Evolutionary conservation across 1,140 invertebrate genomes (phyloP).

Genomic region (Neuroterus valhalla): DNA sequence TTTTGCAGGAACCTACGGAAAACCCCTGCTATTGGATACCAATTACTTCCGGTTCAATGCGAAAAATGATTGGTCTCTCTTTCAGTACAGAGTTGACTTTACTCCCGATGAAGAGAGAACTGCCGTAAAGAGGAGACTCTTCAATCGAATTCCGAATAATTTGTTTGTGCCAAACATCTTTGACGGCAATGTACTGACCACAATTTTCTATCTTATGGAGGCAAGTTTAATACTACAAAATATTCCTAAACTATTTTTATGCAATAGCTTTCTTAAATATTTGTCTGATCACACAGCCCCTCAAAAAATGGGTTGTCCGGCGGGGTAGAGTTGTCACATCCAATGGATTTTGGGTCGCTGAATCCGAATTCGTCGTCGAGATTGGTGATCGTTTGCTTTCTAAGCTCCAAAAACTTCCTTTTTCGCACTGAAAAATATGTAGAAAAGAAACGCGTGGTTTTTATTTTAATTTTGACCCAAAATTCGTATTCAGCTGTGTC

Average conservation of each 20-base stretch:
- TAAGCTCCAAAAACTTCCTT: no score
- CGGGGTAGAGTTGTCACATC: no score
- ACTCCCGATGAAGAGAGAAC: conserved; percentile 83
- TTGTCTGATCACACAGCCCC: no score
- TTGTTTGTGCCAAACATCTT: conserved; percentile 76
- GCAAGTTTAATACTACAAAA: conserved; percentile 41
- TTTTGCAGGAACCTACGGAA: conserved; percentile 76
- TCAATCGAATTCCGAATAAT: conserved; percentile 76
- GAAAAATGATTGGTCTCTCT: conserved; percentile 83
- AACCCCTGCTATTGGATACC: conserved; percentile 74
- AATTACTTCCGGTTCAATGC: conserved; percentile 86
- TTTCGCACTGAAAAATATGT: no score
- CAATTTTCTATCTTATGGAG: conserved; percentile 53
- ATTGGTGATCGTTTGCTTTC: no score
- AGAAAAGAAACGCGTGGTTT: no score
- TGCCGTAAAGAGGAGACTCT: conserved; percentile 76
- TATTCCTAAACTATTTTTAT: background rate
- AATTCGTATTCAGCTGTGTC: no score
- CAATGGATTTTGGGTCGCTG: no score
- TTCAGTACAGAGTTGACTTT: conserved; percentile 89
- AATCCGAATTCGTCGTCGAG: no score
- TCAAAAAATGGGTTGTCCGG: no score
- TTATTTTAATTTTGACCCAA: no score
- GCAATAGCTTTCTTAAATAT: background rate
- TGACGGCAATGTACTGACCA: conserved; percentile 73